Base-by-base conservation (phyloP, 2,888 invertebrate species). In the Automeris io region DNA sequence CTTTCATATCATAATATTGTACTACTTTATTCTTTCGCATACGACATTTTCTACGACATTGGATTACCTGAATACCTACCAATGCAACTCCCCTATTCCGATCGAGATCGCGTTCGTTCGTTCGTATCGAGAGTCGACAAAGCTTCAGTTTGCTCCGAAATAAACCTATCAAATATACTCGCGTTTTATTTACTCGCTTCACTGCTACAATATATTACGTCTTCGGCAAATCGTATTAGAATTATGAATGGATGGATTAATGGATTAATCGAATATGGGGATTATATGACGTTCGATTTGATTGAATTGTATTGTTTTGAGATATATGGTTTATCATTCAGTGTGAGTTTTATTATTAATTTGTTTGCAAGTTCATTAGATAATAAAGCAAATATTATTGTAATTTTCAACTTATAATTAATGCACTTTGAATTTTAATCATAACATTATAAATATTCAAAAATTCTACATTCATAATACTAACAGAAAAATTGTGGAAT, bases 101-200 rank as follows among this genome's bases (percentile, higher is more conserved):
- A 65, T 61, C 53, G 70, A 64, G 67, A 74, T 73, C 64, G 70
- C 63, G 63, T 72, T 70, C 73, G 74, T 56, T 63, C 70, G 70
- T 58, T 57, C 70, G 64, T 54, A 51, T 54, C 57, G 53, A 54
- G 57, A 59, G 57, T 59, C 59, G 57, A 29, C 23, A 21, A 26
- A 34, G 18, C 7, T 33, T 25, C 54, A 54, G 59, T 55, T 58
- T 54, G 47, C 54, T 51, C 53, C 53, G 61, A 62, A 71, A 70
- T 66, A 63, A 69, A 70, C 58, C 57, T 66, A 67, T 69, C 63
- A 61, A 70, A 70, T 61, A 61, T 53, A 52, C 49, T 23, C 40
- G 47, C 41, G 48, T 48, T 57, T 62, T 66, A 62, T 65, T 67
- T 66, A 64, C 62, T 46, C 66, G 70, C 65, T 58, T 63, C 60